Evolutionary conservation across 1,140 invertebrate species (phyloP), one percentile per base, ranked within the genome.

Genomic region (Cepaea nemoralis): DNA sequence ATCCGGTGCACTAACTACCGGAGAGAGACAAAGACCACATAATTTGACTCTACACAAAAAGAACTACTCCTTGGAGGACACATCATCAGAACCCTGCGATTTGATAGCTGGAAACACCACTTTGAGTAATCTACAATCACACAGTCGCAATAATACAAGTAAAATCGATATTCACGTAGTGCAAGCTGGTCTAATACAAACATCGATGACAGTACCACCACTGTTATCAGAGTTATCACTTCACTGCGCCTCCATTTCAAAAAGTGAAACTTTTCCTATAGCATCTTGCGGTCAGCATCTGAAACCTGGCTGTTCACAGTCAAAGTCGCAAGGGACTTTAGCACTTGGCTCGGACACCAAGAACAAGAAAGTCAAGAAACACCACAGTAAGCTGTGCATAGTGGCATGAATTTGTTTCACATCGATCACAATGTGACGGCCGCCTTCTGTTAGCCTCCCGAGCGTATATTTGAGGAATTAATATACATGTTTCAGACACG

Each of bases 241-340:
- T 14, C 40, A 42, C 22, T 1, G 37, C 10, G 24, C 0, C 37
- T 40, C n/a, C 10, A 40, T 74, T 2, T 31, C 42, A 22, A 74
- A 74, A 48, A 74, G 71, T 48, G 71, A 74, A 27, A 74, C 71
- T 8, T 74, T 74, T 27, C 71, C 71, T 2, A 3, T 48, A 1
- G 14, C 71, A 10, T 74, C 71, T 14, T 16, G 42, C 2, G 10
- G 59, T 24, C 48, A 22, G 31, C 24, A 6, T 6, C 37, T 48
- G 31, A 16, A 48, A 10, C 40, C 19, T 1, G 8, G 5, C 3
- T 31, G 8, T 31, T 16, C 71, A 16, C 2, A 5, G 8, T 42
- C 71, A 1, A 31, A 22, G 8, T 74, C 71, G 2, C 71, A 74
- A 16, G 27, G 40, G 6, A n/a, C 48, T 35, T 31, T 74, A 48